Evolutionary conservation across 1,140 invertebrate species (phyloP).

Genomic region (Leptinotarsa defecta): DNA sequence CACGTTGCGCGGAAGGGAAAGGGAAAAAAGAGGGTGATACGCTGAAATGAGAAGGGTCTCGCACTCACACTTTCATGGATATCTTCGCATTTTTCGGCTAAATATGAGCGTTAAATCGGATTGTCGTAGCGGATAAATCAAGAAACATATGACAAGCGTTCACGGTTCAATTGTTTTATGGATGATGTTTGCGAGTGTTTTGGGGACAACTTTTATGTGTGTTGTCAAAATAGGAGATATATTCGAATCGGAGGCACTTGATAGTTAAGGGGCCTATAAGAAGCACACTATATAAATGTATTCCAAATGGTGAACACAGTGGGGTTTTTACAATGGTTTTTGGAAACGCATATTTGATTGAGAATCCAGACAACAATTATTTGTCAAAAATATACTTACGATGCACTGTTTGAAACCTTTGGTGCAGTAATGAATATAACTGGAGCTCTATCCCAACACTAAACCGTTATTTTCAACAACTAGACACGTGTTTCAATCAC

Average conservation of each 20-base stretch:
- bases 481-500: too few species aligned
- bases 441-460: too few species aligned
- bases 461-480: too few species aligned
- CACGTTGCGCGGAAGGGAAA: slow-evolving; percentile 29
- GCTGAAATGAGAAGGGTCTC: slow-evolving; percentile 6
- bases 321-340: too few species aligned
- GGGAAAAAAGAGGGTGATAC: slow-evolving; percentile 13
- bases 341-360: too few species aligned
- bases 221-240: slow-evolving; percentile 16
- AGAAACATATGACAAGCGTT: slow-evolving; percentile 25
- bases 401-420: too few species aligned
- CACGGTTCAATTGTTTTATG: slow-evolving; percentile 28
- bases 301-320: too few species aligned
- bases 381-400: too few species aligned
- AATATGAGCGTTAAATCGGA: slow-evolving; percentile 26
- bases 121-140: slow-evolving; percentile 17
- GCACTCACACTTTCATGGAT: slow-evolving; percentile 27
- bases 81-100: slow-evolving; percentile 22
- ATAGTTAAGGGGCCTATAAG: neutral
- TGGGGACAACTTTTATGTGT: slow-evolving; percentile 3
- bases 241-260: neutral
- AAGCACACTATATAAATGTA: neutral
- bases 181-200: slow-evolving; percentile 20
- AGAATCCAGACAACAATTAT: too few species aligned
- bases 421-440: too few species aligned